Evolutionary conservation across 2,888 invertebrate species (phyloP).

Genomic region (Troides oblongomaculatus): DNA sequence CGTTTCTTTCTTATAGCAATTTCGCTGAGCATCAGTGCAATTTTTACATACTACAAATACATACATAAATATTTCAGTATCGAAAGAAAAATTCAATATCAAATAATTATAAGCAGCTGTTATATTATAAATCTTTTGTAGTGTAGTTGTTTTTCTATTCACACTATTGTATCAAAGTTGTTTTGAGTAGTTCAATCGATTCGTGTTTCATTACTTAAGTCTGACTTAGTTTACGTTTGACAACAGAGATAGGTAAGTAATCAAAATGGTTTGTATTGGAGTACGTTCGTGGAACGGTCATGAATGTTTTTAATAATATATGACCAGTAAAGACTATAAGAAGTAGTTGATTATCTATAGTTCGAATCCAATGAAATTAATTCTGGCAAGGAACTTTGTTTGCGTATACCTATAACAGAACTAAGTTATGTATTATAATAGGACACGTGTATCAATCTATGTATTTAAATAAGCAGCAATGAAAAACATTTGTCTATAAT

Average conservation of each 20-base stretch:
- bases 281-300: background rate
- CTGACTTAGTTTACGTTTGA: background rate
- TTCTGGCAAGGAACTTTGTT: too few relatives aligned
- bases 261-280: background rate
- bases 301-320: background rate
- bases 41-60: too few relatives aligned
- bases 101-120: background rate
- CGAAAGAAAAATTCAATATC: background rate
- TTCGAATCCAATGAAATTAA: too few relatives aligned
- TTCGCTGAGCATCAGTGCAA: too few relatives aligned
- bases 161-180: background rate
- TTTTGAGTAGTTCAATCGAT: background rate
- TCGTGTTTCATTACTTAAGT: background rate
- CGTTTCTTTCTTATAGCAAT: too few relatives aligned
- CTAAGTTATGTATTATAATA: background rate
- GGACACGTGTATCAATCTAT: background rate
- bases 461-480: background rate
- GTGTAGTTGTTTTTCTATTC: background rate
- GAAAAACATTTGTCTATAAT: conserved; percentile 3
- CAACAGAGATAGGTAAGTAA: background rate
- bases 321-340: too few relatives aligned
- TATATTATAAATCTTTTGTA: background rate
- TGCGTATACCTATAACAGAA: too few relatives aligned
- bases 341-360: too few relatives aligned
- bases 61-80: background rate